phyloP scores from a whole-genome alignment of 2,888 invertebrate species.

The Eurytoma californica region DNA sequence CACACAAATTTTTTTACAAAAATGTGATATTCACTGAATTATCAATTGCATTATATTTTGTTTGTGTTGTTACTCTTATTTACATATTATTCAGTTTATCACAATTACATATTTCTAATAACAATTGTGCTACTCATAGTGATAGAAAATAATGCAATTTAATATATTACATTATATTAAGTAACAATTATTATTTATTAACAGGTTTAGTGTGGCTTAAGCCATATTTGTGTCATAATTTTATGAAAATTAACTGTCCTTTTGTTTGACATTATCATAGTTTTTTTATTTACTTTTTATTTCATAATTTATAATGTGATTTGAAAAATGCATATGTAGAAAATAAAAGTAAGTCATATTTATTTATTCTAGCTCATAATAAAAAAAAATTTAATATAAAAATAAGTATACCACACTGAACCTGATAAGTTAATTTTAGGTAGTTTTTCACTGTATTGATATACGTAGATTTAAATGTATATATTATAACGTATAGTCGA shows the following conservation, averaged over 20 bases:
- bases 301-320: too few relatives aligned
- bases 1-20: constrained; percentile 42
- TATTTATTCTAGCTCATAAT: too few relatives aligned
- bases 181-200: constrained; percentile 37
- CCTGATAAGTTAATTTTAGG: background rate
- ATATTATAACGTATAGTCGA: constrained; percentile 29
- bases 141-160: constrained; percentile 41
- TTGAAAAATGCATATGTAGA: too few relatives aligned
- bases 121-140: constrained; percentile 34
- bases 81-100: constrained; percentile 29
- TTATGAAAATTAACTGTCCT: background rate
- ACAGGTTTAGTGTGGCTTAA: background rate
- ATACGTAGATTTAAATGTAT: constrained; percentile 37
- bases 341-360: too few relatives aligned
- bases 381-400: too few relatives aligned
- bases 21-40: constrained; percentile 40
- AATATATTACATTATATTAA: constrained; percentile 32
- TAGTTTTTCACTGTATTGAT: constrained; percentile 4
- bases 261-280: too few relatives aligned
- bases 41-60: constrained; percentile 25
- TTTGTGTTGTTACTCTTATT: constrained; percentile 31
- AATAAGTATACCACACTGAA: too few relatives aligned
- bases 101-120: constrained; percentile 12
- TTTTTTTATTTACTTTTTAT: background rate
- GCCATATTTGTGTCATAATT: background rate